Evolutionary conservation across 2,113 vertebrate genomes (phyloP).

Genomic region (Alethe castanea): DNA sequence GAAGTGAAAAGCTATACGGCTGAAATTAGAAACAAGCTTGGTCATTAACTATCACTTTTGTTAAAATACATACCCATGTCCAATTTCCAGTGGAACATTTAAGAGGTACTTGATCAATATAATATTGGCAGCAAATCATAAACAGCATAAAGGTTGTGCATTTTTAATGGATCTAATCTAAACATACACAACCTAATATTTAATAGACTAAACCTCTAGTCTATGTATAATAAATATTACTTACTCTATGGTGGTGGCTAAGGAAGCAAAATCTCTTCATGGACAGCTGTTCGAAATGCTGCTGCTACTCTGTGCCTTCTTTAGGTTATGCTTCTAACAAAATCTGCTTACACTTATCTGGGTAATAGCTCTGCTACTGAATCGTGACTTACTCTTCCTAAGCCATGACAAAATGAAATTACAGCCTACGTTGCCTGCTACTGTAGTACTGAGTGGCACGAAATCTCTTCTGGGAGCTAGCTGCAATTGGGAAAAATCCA

Average conservation of each 20-base stretch:
- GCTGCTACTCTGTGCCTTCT: background rate
- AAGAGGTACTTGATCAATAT: background rate
- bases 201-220: background rate
- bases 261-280: background rate
- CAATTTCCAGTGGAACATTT: background rate
- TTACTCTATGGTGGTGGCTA: background rate
- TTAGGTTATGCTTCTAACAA: background rate
- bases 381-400: background rate
- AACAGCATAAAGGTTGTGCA: background rate
- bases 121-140: background rate
- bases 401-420: constrained; percentile 34
- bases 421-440: background rate
- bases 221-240: background rate
- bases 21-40: background rate
- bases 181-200: background rate
- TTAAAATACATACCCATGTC: background rate
- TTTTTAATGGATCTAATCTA: background rate
- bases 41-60: background rate
- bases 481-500: background rate
- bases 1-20: background rate
- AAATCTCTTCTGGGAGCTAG: background rate
- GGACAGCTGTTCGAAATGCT: background rate
- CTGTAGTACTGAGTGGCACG: background rate
- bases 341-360: constrained; percentile 16
- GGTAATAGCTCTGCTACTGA: background rate